Base-by-base conservation (phyloP, 2,888 invertebrate genomes). In the Podabrus alpinus region DNA sequence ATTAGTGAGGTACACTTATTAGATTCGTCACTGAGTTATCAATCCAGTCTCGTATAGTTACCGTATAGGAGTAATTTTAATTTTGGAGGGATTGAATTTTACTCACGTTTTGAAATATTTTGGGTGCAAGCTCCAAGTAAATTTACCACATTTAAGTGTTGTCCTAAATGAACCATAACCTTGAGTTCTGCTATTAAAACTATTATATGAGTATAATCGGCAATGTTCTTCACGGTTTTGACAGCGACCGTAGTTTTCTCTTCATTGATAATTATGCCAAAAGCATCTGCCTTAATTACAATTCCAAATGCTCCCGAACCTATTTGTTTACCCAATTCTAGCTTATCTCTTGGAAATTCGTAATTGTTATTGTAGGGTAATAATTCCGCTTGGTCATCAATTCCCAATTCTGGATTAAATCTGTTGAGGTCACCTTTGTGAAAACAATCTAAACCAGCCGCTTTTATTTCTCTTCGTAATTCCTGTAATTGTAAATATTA, bases 221-320 rank as follows among this genome's bases (percentile, higher is more conserved):
- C 94, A 66, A 94, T 94, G 80, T 93, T 93, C 86, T 96, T 96
- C 3, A 97, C 96, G 95, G 95, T 97, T 89, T 98, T 98, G 0
- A 98, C 97, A 0, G 98, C 98, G 0, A 98, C 98, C 0, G 92
- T 93, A 0, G 95, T 94, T 5, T 90, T 89, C 59, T 92, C 90
- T 84, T 95, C 95, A 0, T 92, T 92, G 61, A 92, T 91, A 15
- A 92, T 87, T 66, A 98, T 94, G 2, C 95, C 95, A 71, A 92
- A 90, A 0, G 97, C 97, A 82, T 92, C 91, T 1, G 93, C 94
- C 89, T 96, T 97, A 86, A 97, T 92, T 0, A 98, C 98, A 2
- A 97, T 94, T 16, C 98, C 98, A 86, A 98, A 98, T 9, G 97
- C 98, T 19, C 98, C 98, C 21, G 96, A 94, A 7, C 98, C 98